Evolutionary conservation across 2,797 vertebrate genomes (phyloP).

Genomic region (Tinamus major): DNA sequence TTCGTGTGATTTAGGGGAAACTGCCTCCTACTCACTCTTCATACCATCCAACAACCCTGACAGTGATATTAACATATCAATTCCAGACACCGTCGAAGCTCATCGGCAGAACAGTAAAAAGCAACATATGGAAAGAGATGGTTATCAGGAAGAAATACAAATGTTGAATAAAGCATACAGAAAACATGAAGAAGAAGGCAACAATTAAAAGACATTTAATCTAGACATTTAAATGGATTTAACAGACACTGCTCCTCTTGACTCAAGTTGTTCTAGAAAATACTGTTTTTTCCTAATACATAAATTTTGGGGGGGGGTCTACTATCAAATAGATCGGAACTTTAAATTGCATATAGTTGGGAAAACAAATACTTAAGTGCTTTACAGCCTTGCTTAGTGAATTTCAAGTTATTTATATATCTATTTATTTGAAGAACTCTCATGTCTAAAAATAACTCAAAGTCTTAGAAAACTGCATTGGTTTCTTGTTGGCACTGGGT

Average conservation of each 20-base stretch:
- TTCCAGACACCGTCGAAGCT: slow-evolving; percentile 97
- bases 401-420: slow-evolving; percentile 30
- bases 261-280: neutral
- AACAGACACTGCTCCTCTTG: neutral
- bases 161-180: slow-evolving; percentile 92
- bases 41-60: slow-evolving; percentile 89
- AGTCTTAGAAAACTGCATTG: neutral
- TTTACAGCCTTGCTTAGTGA: slow-evolving; percentile 38
- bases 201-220: neutral
- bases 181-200: slow-evolving; percentile 78
- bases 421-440: neutral
- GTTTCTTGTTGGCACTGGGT: neutral
- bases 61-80: slow-evolving; percentile 92
- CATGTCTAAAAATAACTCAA: neutral
- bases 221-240: neutral
- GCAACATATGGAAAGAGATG: slow-evolving; percentile 84
- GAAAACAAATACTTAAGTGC: slow-evolving; percentile 42
- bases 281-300: neutral
- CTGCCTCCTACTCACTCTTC: slow-evolving; percentile 94
- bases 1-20: slow-evolving; percentile 94
- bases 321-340: neutral
- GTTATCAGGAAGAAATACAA: slow-evolving; percentile 96
- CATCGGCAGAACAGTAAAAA: slow-evolving; percentile 93
- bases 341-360: neutral
- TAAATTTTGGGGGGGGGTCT: neutral